Evolutionary conservation across 2,797 vertebrate species (phyloP), one percentile per base, ranked within the genome.

Genomic region (Columba guinea): DNA sequence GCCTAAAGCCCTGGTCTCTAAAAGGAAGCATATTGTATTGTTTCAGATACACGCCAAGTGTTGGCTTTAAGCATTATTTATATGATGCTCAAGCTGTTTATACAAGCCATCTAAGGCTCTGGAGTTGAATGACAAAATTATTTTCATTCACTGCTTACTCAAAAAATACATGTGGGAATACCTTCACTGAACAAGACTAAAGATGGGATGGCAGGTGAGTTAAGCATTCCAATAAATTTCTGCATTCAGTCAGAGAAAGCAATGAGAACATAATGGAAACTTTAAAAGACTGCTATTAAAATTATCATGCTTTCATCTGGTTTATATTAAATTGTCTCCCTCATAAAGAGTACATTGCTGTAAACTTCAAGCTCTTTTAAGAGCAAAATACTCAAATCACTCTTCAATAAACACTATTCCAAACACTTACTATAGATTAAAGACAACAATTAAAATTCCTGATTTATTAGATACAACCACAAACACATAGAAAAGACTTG

Each of bases 371-470:
- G 77, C 49, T 59, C 93, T 92, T 96, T 94, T 94, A 96, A 88
- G 46, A 92, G 84, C 68, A 94, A 95, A 96, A 95, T 48, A 93
- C 78, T 89, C 75, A 87, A 96, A 94, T 94, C 60, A 44, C 53
- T 96, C 74, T 85, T 95, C 90, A 94, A 95, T 94, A 97, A 97
- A 95, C 94, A 93, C 95, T 89, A 84, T 46, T 83, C 53, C 86
- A 65, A 95, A 71, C 84, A 92, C 80, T 95, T 94, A 82, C 30
- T 70, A 84, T 30, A 93, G 74, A 93, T 96, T 88, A 97, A 96
- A 95, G 90, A 95, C 75, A 94, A 94, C 84, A 92, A 96, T 95
- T 96, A 95, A 77, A 94, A 95, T 96, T 83, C 93, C 94, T 89
- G 18, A 71, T 96, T 96, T 96, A 96, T 87, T 90, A 93, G 83